Percentiles rank a stretch among this genome's conserved stretches.
Evolutionary conservation across 2,888 invertebrate species (phyloP).

Genomic region (Endomychus coccineus): DNA sequence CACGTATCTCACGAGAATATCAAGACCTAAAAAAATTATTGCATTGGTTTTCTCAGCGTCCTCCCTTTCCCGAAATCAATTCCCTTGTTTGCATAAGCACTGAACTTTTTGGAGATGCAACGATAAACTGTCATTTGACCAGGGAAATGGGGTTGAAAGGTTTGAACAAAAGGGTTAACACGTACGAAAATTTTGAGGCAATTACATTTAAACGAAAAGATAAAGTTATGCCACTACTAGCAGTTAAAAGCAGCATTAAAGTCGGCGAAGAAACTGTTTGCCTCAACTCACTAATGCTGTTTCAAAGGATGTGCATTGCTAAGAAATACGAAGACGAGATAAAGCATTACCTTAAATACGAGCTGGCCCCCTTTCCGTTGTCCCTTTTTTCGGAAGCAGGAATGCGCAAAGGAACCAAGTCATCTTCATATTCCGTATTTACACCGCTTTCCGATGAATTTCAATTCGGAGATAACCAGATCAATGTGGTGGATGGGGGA

Average conservation of each 20-base stretch:
- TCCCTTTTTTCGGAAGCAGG: slow-evolving; percentile 20
- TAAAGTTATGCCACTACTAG: slow-evolving; percentile 21
- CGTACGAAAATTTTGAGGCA: slow-evolving; percentile 16
- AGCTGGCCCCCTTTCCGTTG: slow-evolving; percentile 22
- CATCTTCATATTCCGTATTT: slow-evolving; percentile 17
- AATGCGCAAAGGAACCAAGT: slow-evolving; percentile 23
- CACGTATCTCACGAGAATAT: too few relatives aligned
- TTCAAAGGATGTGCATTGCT: slow-evolving; percentile 23
- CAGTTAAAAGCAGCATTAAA: slow-evolving; percentile 21
- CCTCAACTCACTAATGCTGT: slow-evolving; percentile 20
- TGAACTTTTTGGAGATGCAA: too few relatives aligned
- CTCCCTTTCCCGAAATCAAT: too few relatives aligned
- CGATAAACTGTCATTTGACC: too few relatives aligned
- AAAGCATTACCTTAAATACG: slow-evolving; percentile 21
- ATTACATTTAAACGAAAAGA: slow-evolving; percentile 22
- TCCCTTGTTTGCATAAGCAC: too few relatives aligned
- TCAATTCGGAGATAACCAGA: slow-evolving; percentile 17
- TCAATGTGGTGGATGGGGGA: slow-evolving; percentile 28
- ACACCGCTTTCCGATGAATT: slow-evolving; percentile 13
- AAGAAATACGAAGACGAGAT: slow-evolving; percentile 25
- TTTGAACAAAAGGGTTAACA: slow-evolving; percentile 11
- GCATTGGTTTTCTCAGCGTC: too few relatives aligned
- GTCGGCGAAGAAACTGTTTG: slow-evolving; percentile 18
- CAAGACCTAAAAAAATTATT: too few relatives aligned
- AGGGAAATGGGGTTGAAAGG: too few relatives aligned